Evolutionary conservation across 2,113 vertebrate genomes (phyloP), one percentile per base, ranked within the genome.

Genomic region (Prunella himalayana): DNA sequence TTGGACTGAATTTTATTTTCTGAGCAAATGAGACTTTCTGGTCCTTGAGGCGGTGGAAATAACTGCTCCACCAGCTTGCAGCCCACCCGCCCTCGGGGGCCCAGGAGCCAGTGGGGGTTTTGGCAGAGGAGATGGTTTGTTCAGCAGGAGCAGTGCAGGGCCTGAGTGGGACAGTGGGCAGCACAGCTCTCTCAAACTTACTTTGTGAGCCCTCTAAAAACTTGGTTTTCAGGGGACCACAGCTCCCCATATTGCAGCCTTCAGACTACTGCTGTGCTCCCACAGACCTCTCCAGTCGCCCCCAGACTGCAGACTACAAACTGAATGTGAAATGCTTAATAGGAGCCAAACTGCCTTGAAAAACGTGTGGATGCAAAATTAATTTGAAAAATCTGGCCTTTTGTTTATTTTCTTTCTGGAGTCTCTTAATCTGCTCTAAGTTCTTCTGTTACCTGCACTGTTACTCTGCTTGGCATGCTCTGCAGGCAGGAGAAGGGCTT

Each of bases 1-100:
- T 95, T 88, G 85, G 79, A 45, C 85, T 49, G 59, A 92, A 20
- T 63, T 87, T 93, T 91, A 76, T 80, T 96, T 93, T 83, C 41
- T 45, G 54, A 93, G 88, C 45, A 85, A 88, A 90, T 57, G 42
- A 82, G 59, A 37, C 33, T 66, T 76, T 90, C 42, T 90, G 70
- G 63, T 54, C 54, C n/a, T 93, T 25, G 64, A 37, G 7, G 9
- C 2, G 22, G 13, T 44, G 13, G 15, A 22, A 93, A 45, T 45
- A 83, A 60, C 59, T 49, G 49, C 24, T 86, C 79, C 27, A 51
- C 70, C 39, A 39, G 1, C 49, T 80, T 30, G 50, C 66, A 86
- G 85, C 72, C 23, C 16, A 15, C 64, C 60, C 0, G 2, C 39
- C 41, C 28, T 75, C 0, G 1, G 23, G 17, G 61, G 56, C 13